These are phyloP conservation scores for Athene noctua DNA, from an alignment of 2,113 vertebrate genomes.

Conservation along the genomic window DNA sequence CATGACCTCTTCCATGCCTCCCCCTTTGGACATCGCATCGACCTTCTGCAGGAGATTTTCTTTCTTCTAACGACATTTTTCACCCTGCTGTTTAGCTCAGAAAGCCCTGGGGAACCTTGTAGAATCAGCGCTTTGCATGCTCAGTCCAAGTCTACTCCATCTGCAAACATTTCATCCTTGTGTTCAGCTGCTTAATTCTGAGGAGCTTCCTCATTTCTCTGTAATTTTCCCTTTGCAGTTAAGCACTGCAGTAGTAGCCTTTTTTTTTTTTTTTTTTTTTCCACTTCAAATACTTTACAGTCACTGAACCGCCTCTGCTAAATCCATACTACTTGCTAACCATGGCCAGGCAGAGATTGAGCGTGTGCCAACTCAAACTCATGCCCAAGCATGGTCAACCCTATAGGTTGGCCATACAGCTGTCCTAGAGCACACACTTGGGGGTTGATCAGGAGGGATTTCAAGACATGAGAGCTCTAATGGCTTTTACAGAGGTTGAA, in stretches of 20 bases:
- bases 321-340: not conserved
- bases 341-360: not conserved
- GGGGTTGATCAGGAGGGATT: not conserved
- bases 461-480: not conserved
- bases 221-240: not conserved
- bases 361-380: not conserved
- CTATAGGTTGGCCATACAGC: not conserved
- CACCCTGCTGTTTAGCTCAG: not conserved
- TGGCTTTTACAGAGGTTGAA: not conserved
- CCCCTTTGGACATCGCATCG: not conserved
- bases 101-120: not conserved
- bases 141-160: not conserved
- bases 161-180: not conserved
- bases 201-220: slow-evolving; percentile 21
- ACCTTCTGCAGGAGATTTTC: not conserved
- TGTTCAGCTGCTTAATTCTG: not conserved
- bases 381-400: not conserved
- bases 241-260: not conserved
- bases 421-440: not conserved
- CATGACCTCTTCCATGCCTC: not conserved
- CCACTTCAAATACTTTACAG: not conserved
- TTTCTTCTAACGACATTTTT: not conserved
- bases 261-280: not conserved
- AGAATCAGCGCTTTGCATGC: not conserved
- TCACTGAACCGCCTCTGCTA: not conserved